Evolutionary conservation across 1,140 invertebrate genomes (phyloP), one percentile per base, ranked within the genome.

Genomic region (Hyles vespertilio): DNA sequence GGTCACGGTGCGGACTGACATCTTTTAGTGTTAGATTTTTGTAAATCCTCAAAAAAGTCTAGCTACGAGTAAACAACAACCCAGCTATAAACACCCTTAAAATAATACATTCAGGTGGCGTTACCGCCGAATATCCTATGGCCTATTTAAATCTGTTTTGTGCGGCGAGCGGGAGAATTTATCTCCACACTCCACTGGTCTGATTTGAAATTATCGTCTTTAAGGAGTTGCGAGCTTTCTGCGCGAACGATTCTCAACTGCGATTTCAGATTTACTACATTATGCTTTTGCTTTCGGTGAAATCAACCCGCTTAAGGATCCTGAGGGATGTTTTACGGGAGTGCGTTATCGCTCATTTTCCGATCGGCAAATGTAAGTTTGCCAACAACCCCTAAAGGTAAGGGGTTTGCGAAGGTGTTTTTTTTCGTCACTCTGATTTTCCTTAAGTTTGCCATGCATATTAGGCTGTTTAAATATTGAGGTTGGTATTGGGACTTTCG

Each of bases 171-270:
- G 50, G 48, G 46, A 46, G 56, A 65, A 69, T 72, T 72, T 74
- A 74, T 74, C 71, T 74, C 61, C 50, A 57, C 71, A 74, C 71
- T 74, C 55, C 65, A 68, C 47, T 65, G 66, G 51, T 52, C 58
- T 70, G 71, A 74, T 70, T 66, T 63, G 65, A 64, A 73, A 73
- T 73, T 70, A 70, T 74, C 65, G 68, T 65, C 62, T 61, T 68
- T 74, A 69, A 63, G 63, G 66, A 68, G 68, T 73, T 74, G 68
- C 65, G 56, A 56, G 60, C 56, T 63, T 70, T 73, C 68, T 65
- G 55, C 71, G 63, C 63, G 61, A 65, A 60, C 68, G 68, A 58
- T 57, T 69, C 46, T 63, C 65, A 63, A 70, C 71, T 70, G 71
- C 59, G 59, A 66, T 65, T 64, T 59, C 53, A 70, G 64, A 74